Evolutionary conservation across 2,888 invertebrate species (phyloP), one percentile per base, ranked within the genome.

Genomic region (Agapetus fuscipes): DNA sequence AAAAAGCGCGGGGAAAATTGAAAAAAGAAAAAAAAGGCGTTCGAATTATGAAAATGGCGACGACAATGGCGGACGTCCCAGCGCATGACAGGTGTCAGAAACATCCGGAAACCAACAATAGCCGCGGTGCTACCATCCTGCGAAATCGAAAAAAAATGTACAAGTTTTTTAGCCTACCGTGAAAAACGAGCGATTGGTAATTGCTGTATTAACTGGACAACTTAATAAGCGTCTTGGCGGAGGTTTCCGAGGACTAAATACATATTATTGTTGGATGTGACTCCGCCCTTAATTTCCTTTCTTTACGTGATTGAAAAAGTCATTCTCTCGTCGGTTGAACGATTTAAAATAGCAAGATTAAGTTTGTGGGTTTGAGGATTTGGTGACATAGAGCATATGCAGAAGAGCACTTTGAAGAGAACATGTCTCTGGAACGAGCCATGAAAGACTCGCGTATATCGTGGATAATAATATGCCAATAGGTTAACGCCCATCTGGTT

Each of bases 51-150:
- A 45, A 41, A 41, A 36, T 24, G 20, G 34, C 30, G 20, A 30
- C 24, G 17, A 44, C 43, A 43, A 44, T 44, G 46, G 41, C 39
- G 34, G 37, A 34, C 32, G 38, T 42, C 39, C 41, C 42, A 39
- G 39, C 42, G 37, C 41, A 36, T 39, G 46, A 47, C 46, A 47
- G 44, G 44, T 47, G 46, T 44, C 46, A 47, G 40, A 33, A 40
- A 39, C 44, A 47, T 47, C 46, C 46, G 46, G 34, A 17, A 33
- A 15, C 33, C 11, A 33, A 9, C 20, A 9, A 20, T 4, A 20
- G 20, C 20, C 5, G 9, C 9, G 20, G 20, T 4, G 9, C 20
- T 4, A 20, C 20, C 20, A 9, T 20, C 9, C 20, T 17, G n/a
- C 20, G 17, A 17, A 33, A 33, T 33, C 20, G 20, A 15, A 33